Evolutionary conservation across 2,888 invertebrate species (phyloP), one percentile per base, ranked within the genome.

Genomic region (Xylocampa areola): DNA sequence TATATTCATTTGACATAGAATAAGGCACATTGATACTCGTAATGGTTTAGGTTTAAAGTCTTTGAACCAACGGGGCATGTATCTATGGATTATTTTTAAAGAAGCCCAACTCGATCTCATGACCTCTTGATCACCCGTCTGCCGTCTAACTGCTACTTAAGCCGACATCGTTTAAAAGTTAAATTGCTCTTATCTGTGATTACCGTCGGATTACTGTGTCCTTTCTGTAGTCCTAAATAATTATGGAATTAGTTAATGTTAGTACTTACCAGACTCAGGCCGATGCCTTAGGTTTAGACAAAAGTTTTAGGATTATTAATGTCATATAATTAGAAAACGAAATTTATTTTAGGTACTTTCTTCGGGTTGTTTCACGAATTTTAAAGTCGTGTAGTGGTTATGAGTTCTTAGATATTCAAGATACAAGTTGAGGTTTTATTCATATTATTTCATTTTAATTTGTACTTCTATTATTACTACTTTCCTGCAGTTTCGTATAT

Each of bases 131-230:
- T 14, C 14, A 4, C 2, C 21, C n/a, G 11, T 23, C 25, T 7
- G 23, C 10, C 8, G 8, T 8, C 2, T n/a, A 27, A 39, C 10
- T 14, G 21, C 32, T 32, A 43, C 11, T 2, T 21, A 21, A n/a
- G 7, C 29, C 30, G 30, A 43, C 23, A 16, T 33, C 14, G 8
- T 8, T 23, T 16, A 4, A 11, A 33, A 32, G 21, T 14, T 16
- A 16, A 33, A 33, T 41, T 30, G 41, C 41, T 30, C 11, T 19
- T 19, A 41, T 11, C 39, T 27, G 25, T 10, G 7, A 16, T 11
- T 14, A 27, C 14, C 10, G 25, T 13, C 16, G 25, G 39, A 5
- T 14, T 2, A 25, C 11, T 11, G 4, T 23, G 25, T 10, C 25
- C 14, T 39, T 14, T 14, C n/a, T 40, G 39, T 1, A n/a, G 27